phyloP scores from a whole-genome alignment of 1,140 invertebrate genomes.

The Panulirus ornatus region DNA sequence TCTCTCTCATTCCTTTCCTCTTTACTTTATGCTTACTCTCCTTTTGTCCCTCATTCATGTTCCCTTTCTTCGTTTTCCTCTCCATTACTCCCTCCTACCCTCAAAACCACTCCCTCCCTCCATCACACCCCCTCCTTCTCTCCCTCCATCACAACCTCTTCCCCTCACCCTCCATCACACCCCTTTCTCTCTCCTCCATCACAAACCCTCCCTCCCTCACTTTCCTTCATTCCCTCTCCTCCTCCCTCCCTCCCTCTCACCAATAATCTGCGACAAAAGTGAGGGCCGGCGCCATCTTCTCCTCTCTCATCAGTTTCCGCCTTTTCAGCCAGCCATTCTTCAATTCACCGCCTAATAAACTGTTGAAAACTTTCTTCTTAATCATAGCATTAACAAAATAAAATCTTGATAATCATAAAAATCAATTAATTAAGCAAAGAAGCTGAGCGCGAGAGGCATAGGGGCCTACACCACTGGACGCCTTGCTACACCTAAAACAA shows the following conservation, averaged over 20 bases:
- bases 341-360: slow-evolving; percentile 75
- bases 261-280: not conserved
- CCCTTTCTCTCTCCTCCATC: not conserved
- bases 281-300: not conserved
- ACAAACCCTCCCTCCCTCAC: not conserved
- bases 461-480: slow-evolving; percentile 14
- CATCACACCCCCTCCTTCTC: not conserved
- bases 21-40: not conserved
- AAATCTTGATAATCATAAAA: slow-evolving; percentile 75
- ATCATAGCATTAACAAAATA: slow-evolving; percentile 76
- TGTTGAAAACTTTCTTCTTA: slow-evolving; percentile 75
- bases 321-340: slow-evolving; percentile 73
- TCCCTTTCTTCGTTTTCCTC: not conserved
- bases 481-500: not conserved
- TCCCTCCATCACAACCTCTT: not conserved
- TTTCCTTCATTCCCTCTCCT: slow-evolving; percentile 5
- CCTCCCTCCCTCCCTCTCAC: slow-evolving; percentile 9
- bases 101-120: not conserved
- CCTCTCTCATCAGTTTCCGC: slow-evolving; percentile 72
- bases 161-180: not conserved
- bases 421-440: slow-evolving; percentile 76
- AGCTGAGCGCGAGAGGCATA: slow-evolving; percentile 45
- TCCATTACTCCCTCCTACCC: slow-evolving; percentile 1
- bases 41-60: not conserved
- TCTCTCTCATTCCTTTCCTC: slow-evolving; percentile 6